Evolutionary conservation across 2,797 vertebrate genomes (phyloP).

Genomic region (Cynopterus sphinx): DNA sequence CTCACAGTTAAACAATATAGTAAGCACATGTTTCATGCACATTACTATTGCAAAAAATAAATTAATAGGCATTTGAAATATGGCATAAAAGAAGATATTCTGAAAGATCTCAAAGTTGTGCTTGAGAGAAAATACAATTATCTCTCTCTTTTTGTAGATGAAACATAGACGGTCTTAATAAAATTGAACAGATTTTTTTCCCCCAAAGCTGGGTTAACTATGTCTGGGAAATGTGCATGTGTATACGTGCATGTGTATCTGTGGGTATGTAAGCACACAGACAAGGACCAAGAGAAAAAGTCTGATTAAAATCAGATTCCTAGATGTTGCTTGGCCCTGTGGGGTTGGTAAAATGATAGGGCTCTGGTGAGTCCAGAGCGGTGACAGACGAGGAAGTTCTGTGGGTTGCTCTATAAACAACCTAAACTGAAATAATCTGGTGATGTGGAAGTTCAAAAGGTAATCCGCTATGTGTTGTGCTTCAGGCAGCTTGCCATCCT

Average conservation of each 20-base stretch:
- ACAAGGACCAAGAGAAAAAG: background rate
- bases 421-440: conserved; percentile 13
- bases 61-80: background rate
- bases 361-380: background rate
- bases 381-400: conserved; percentile 13
- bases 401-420: conserved; percentile 56
- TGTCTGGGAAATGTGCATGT: background rate
- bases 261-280: background rate
- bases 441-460: conserved; percentile 59
- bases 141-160: background rate
- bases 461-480: background rate
- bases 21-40: background rate
- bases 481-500: background rate
- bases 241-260: background rate
- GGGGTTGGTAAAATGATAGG: conserved; percentile 50
- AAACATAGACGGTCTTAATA: background rate
- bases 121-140: background rate
- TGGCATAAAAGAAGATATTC: background rate
- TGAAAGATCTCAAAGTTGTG: background rate
- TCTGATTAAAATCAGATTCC: conserved; percentile 44
- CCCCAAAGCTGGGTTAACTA: background rate
- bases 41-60: background rate
- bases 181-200: background rate
- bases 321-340: background rate
- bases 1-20: background rate